Conservation (phyloP, 2,888 invertebrate species). For the Argyresthia albistria region DNA sequence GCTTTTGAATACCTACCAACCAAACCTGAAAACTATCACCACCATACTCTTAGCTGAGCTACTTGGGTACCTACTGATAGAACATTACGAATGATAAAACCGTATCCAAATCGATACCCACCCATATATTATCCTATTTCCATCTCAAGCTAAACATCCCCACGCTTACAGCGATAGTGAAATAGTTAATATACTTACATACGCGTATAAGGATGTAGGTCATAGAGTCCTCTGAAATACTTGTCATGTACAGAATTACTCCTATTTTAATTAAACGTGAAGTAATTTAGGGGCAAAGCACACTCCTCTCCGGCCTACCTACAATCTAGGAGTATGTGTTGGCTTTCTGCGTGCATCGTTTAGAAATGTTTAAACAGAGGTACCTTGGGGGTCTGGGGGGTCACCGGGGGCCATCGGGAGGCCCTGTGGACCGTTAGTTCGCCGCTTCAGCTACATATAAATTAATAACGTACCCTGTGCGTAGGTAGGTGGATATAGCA, state of each 20-base stretch:
- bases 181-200: neutral
- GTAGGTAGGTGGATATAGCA: constrained; percentile 47
- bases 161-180: too few relatives aligned
- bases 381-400: constrained; percentile 19
- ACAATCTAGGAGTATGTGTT: constrained; percentile 49
- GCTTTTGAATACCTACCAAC: too few relatives aligned
- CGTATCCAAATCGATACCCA: too few relatives aligned
- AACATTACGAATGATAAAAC: too few relatives aligned
- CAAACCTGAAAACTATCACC: too few relatives aligned
- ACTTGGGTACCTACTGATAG: too few relatives aligned
- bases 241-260: constrained; percentile 68
- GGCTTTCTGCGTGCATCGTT: constrained; percentile 65
- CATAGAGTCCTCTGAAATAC: constrained; percentile 35
- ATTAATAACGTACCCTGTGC: constrained; percentile 56
- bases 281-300: constrained; percentile 47
- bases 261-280: constrained; percentile 67
- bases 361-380: constrained; percentile 66
- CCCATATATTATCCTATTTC: too few relatives aligned
- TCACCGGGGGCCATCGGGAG: constrained; percentile 27
- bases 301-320: neutral
- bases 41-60: too few relatives aligned
- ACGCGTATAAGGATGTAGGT: neutral
- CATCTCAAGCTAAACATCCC: too few relatives aligned
- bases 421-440: constrained; percentile 52
- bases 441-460: constrained; percentile 53